Evolutionary conservation across 2,113 vertebrate species (phyloP), one percentile per base, ranked within the genome.

Genomic region (Mus spicilegus): DNA sequence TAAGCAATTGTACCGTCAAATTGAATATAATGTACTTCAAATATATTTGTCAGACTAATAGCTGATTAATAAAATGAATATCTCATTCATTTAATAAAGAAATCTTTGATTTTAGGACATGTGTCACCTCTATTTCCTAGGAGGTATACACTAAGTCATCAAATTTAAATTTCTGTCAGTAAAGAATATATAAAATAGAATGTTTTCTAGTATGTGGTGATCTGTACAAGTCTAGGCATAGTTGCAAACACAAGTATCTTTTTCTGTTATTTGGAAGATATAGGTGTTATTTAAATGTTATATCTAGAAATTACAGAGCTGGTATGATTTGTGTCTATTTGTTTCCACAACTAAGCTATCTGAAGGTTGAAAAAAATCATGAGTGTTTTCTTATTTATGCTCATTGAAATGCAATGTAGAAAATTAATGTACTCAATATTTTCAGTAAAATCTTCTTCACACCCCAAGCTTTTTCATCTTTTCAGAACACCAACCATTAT

Each of bases 401-500:
- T 89, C 5, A 7, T 11, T 87, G 28, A 36, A 82, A 91, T 67
- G 33, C 56, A 86, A 36, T 61, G 16, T 67, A 70, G 10, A 24
- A 86, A 87, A 96, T 87, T 75, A 80, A 7, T 19, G 42, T 69
- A 9, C 58, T 7, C 30, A 76, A 11, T 70, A 70, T 70, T 87
- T 95, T 95, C 75, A 87, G 30, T 26, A 77, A 42, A 69, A 58
- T 81, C 10, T 82, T 91, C 39, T 88, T 89, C n/a, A 93, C 14
- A 84, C 26, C 51, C 82, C 13, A 80, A 91, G 28, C 1, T 4
- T 95, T 81, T 75, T n/a, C 0, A 36, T 93, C 22, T 58, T 73
- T 95, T 90, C 22, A 28, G 28, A 85, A 93, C 85, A 87, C 11
- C 61, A 63, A 30, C 3, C 89, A 76, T 73, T 58, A 82, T 26